These are phyloP conservation scores for Erebia aethiops DNA, from an alignment of 2,888 invertebrate species.

Conservation along the genomic window DNA sequence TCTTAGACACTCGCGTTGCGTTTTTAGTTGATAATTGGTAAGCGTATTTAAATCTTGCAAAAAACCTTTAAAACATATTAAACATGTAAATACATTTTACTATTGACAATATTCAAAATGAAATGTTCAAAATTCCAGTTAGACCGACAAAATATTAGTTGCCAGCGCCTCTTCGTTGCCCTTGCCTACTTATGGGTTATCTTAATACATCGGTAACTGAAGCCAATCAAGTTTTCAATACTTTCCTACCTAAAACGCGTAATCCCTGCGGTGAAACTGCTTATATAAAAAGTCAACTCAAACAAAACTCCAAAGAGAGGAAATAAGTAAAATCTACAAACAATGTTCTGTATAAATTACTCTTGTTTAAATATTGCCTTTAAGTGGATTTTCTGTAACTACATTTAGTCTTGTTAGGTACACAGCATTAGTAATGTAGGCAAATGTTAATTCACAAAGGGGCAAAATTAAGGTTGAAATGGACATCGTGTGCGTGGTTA, in stretches of 20 bases:
- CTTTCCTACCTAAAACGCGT: not conserved
- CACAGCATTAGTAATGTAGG: not conserved
- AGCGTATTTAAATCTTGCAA: no score
- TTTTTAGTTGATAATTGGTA: no score
- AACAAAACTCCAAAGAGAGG: not conserved
- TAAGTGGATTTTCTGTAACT: not conserved
- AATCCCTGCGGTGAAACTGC: not conserved
- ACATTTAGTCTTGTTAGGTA: not conserved
- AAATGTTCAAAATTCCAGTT: no score
- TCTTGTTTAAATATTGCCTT: not conserved
- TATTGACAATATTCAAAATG: no score
- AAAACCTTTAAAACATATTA: no score
- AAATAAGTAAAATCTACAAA: not conserved
- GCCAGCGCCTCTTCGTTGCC: no score
- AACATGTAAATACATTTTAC: no score
- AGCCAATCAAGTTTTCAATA: not conserved
- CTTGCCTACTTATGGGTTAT: no score
- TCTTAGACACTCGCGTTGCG: no score
- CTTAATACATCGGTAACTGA: not conserved
- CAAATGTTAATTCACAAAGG: slow-evolving; percentile 14
- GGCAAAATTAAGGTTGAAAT: slow-evolving; percentile 18
- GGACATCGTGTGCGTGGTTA: not conserved
- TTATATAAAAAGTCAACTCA: not conserved
- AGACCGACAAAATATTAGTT: no score
- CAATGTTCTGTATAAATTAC: not conserved